Evolutionary conservation across 2,888 invertebrate species (phyloP), one percentile per base, ranked within the genome.

Genomic region (Erebia epiphron): DNA sequence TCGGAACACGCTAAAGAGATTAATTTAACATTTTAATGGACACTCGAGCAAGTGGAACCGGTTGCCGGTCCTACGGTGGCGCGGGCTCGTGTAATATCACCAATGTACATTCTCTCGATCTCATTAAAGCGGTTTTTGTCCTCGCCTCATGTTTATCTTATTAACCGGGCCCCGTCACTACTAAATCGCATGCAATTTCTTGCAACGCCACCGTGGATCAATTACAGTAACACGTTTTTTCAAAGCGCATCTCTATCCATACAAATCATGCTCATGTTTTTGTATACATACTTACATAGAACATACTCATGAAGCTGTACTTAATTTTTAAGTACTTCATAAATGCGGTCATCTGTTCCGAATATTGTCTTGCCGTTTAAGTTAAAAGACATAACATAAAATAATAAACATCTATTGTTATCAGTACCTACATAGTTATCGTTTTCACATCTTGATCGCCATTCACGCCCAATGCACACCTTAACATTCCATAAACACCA

Each of bases 51-150:
- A 81, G 79, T 78, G 79, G 78, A 87, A 87, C 67, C 67, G 58
- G 67, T 67, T 57, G 46, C 87, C 85, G 84, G 86, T 84, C 77
- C 77, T 72, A 71, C 75, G 75, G 77, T 74, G 75, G 75, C 77
- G 78, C 80, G 78, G 76, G 76, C 79, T 82, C 86, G 80, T 86
- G 84, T 87, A 84, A 84, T 85, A 86, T 86, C 83, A 82, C 78
- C 83, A 78, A 82, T 80, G 83, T 83, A 86, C 84, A 88, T 87
- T 86, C 86, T 84, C 86, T 83, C 84, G 80, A 82, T 83, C 85
- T 86, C 85, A 86, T 87, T 87, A 84, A 83, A 83, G 80, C 78
- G 82, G 83, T 85, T 88, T 89, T 89, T 88, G 85, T 86, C 83
- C 83, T 81, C 83, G 80, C 75, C 82, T 82, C 82, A 80, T 86